Base-by-base conservation (phyloP, 2,113 vertebrate species). In the Sapajus apella region DNA sequence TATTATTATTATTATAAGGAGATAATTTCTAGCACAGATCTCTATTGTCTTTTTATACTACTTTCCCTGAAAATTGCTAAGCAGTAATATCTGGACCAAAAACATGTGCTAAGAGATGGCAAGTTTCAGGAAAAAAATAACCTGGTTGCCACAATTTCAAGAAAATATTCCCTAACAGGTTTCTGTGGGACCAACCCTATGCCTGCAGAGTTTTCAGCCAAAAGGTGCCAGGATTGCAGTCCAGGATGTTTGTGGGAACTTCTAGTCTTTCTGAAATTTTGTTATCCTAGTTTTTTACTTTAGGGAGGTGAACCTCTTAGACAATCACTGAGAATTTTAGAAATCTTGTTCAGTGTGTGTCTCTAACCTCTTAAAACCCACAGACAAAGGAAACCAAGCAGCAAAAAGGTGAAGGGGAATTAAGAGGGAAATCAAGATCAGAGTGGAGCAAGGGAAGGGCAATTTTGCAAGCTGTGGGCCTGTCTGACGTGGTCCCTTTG, bases 11-110 rank as follows among this genome's bases (percentile, higher is more conserved):
- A 86, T 86, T 79, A 56, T 64, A 96, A 90, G 35, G 43, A 87
- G 37, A 76, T 80, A 1, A 90, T 77, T 55, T 75, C 70, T 45
- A 76, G 45, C 9, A 14, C 27, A 84, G 64, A 45, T 75, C 27
- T 80, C 86, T 84, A 43, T 47, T 97, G 21, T 72, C n/a, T 80
- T 95, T 37, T 88, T 85, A 80, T 9, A 56, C 35, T 47, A 21
- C 30, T 68, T 76, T 16, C 32, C 37, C 77, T 86, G n/a, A 93
- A 95, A 83, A 92, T 56, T 90, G 76, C 47, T 91, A 80, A 84
- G 90, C n/a, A 94, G 11, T 94, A 13, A 90, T 76, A 85, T 90
- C 81, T 70, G 30, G 47, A 61, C 30, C 81, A 95, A 80, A 94
- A 93, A 43, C 56, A 58, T 43, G 1, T 83, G 47, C 30, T 55